These are phyloP conservation scores for Symphodus melops DNA, from an alignment of 2,113 vertebrate genomes.

Conservation along the genomic window DNA sequence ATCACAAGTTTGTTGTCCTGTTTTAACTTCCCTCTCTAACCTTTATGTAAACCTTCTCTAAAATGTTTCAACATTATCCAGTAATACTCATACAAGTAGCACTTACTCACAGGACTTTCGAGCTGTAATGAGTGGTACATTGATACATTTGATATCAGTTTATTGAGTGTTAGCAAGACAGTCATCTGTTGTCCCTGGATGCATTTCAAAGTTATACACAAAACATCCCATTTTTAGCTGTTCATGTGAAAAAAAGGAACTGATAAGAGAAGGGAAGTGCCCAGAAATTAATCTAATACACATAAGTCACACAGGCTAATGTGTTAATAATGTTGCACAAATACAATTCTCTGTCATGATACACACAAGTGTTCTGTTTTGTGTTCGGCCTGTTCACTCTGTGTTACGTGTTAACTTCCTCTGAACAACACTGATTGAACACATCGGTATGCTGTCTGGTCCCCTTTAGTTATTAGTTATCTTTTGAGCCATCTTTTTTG, in stretches of 20 bases:
- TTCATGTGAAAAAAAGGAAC: background rate
- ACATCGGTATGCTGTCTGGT: background rate
- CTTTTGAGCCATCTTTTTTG: background rate
- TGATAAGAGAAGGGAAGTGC: background rate
- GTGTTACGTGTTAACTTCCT: background rate
- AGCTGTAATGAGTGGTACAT: background rate
- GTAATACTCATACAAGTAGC: background rate
- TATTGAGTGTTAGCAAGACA: too few relatives aligned
- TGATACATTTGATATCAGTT: background rate
- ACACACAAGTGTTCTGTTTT: background rate
- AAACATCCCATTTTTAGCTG: too few relatives aligned
- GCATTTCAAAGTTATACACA: too few relatives aligned
- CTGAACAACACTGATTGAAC: background rate
- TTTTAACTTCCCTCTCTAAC: background rate
- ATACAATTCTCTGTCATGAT: background rate
- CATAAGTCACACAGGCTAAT: background rate
- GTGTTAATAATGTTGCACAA: background rate
- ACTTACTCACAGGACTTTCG: background rate
- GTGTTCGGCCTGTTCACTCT: background rate
- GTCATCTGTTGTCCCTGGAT: too few relatives aligned
- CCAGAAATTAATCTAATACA: background rate
- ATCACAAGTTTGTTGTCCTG: conserved; percentile 78
- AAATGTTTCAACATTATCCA: background rate
- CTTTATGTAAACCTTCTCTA: background rate
- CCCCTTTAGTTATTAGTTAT: too few relatives aligned